Evolutionary conservation across 2,888 invertebrate species (phyloP).

Genomic region (Caenorhabditis drosophilae): DNA sequence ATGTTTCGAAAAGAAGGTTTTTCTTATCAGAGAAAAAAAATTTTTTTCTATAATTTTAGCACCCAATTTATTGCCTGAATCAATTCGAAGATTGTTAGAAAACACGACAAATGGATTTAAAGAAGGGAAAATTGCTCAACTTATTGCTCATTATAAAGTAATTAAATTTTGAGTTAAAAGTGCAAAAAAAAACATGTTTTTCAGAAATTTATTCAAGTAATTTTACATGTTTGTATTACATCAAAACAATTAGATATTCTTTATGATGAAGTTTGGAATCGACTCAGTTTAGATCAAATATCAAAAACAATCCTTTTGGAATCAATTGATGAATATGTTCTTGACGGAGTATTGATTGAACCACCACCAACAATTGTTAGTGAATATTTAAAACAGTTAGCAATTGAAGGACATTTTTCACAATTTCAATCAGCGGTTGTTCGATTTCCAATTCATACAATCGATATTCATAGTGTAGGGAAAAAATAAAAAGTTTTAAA

Average conservation of each 20-base stretch:
- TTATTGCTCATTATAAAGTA: constrained; percentile 59
- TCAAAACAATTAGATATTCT: constrained; percentile 61
- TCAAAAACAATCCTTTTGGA: constrained; percentile 78
- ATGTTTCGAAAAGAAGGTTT: background rate
- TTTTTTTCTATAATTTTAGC: constrained; percentile 9
- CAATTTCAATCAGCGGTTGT: constrained; percentile 79
- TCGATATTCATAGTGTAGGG: constrained; percentile 84
- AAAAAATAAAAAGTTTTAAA: constrained; percentile 69
- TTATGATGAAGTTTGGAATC: constrained; percentile 77
- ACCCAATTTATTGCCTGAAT: constrained; percentile 14
- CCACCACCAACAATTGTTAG: constrained; percentile 77
- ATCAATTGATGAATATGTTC: constrained; percentile 75
- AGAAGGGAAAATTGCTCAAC: constrained; percentile 44
- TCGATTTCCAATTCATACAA: constrained; percentile 78
- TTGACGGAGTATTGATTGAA: constrained; percentile 52
- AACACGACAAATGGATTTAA: constrained; percentile 45
- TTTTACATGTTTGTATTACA: constrained; percentile 49
- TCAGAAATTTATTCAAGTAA: constrained; percentile 53
- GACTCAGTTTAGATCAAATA: constrained; percentile 70
- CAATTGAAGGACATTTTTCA: constrained; percentile 75
- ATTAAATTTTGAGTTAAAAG: too few species aligned
- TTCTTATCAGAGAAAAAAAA: too few species aligned
- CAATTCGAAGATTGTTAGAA: constrained; percentile 50
- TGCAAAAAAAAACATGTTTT: too few species aligned
- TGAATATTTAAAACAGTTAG: constrained; percentile 77